A percentile compares a stretch with the other conserved stretches of the same genome.
phyloP scores from a whole-genome alignment of 2,113 vertebrate genomes.

The Choloepus hoffmanni region DNA sequence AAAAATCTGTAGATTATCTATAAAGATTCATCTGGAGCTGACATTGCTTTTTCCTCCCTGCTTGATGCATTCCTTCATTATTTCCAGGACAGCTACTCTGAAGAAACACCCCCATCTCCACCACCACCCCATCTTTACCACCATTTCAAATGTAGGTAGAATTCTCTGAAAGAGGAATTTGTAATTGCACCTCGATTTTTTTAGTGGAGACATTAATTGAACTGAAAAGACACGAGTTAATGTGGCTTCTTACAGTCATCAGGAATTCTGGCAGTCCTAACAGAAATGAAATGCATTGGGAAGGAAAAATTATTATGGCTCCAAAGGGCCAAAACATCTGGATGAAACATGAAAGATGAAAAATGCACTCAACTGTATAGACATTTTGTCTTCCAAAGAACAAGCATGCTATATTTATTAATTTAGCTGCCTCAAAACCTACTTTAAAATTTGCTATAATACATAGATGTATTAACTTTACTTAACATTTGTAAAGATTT shows the following conservation, averaged over 20 bases:
- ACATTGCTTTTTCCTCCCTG: neutral
- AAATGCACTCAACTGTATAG: slow-evolving; percentile 15
- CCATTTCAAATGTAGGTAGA: neutral
- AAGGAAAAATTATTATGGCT: neutral
- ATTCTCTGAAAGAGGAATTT: slow-evolving; percentile 28
- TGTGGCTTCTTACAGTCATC: slow-evolving; percentile 47
- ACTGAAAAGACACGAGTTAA: slow-evolving; percentile 48
- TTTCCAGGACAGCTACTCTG: slow-evolving; percentile 7
- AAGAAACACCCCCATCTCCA: neutral
- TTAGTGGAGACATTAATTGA: slow-evolving; percentile 58
- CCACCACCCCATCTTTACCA: neutral
- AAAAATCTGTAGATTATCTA: no score
- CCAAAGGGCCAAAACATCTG: slow-evolving; percentile 48
- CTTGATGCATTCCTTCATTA: slow-evolving; percentile 11
- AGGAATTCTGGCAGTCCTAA: slow-evolving; percentile 41
- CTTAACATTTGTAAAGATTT: neutral
- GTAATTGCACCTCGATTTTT: slow-evolving; percentile 30
- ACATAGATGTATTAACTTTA: slow-evolving; percentile 24
- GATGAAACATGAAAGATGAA: slow-evolving; percentile 44
- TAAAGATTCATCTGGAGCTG: neutral
- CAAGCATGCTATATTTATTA: neutral
- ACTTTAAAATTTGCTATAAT: slow-evolving; percentile 1
- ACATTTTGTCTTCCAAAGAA: slow-evolving; percentile 39
- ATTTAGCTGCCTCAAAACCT: slow-evolving; percentile 10
- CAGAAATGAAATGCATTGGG: slow-evolving; percentile 4